Conservation (phyloP, 2,888 invertebrate genomes). For the Gonocerus acuteangulatus region DNA sequence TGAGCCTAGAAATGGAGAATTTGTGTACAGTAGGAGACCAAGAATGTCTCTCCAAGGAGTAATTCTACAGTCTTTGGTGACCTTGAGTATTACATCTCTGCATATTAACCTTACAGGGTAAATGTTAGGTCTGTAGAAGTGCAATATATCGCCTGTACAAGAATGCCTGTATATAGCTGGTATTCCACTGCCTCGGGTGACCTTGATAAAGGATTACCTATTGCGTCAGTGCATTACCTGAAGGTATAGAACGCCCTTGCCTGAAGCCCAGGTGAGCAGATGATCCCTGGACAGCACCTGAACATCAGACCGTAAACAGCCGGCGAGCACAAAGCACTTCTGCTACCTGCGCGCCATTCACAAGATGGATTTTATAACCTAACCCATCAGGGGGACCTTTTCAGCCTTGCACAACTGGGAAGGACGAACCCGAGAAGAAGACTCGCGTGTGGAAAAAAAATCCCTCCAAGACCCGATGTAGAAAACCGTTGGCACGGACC, state of each 20-base stretch:
- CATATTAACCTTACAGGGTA: too few species aligned
- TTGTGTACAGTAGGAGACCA: too few species aligned
- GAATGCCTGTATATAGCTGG: too few species aligned
- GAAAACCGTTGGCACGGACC: slow-evolving; percentile 16
- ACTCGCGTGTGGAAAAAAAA: not conserved
- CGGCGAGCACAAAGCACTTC: not conserved
- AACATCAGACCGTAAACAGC: slow-evolving; percentile 17
- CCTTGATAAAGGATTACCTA: too few species aligned
- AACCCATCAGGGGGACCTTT: slow-evolving; percentile 14
- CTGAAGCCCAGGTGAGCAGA: not conserved
- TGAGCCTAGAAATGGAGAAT: too few species aligned
- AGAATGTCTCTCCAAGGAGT: too few species aligned
- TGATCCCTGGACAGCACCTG: slow-evolving; percentile 17
- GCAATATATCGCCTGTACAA: too few species aligned
- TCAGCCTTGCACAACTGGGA: slow-evolving; percentile 16
- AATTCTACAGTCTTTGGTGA: too few species aligned
- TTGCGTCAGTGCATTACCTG: too few species aligned
- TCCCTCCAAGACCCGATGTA: not conserved
- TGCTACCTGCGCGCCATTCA: slow-evolving; percentile 15
- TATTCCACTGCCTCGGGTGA: too few species aligned
- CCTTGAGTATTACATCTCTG: too few species aligned
- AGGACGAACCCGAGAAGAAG: slow-evolving; percentile 5
- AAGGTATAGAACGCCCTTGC: slow-evolving; percentile 3
- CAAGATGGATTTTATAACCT: slow-evolving; percentile 19
- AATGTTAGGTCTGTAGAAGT: too few species aligned